These are phyloP conservation scores for Spilogale gracilis DNA, from an alignment of 2,113 vertebrate genomes.

Conservation along the genomic window DNA sequence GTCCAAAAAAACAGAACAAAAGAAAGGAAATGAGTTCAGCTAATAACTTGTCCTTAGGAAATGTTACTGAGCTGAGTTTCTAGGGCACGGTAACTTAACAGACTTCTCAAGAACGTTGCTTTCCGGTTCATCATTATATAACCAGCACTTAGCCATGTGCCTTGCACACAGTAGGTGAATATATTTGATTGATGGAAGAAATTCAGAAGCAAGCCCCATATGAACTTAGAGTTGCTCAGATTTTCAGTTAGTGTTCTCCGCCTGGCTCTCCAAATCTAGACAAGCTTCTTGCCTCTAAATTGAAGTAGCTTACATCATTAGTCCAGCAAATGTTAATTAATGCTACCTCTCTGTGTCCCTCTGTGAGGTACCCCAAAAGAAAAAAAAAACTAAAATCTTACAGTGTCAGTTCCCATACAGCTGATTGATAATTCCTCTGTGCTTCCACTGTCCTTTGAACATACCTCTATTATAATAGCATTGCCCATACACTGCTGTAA, in stretches of 20 bases:
- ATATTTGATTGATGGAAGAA: not conserved
- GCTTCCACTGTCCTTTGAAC: not conserved
- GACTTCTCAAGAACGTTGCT: not conserved
- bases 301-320: not conserved
- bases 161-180: not conserved
- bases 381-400: not conserved
- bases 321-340: not conserved
- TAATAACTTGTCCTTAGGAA: not conserved
- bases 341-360: not conserved
- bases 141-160: not conserved
- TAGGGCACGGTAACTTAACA: not conserved
- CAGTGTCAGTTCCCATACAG: not conserved
- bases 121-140: not conserved
- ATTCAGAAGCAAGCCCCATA: conserved; percentile 3
- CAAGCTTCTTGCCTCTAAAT: not conserved
- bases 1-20: not conserved
- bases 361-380: not conserved
- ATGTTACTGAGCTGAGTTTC: not conserved
- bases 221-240: not conserved
- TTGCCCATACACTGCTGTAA: not conserved
- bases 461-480: not conserved
- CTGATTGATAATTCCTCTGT: not conserved
- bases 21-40: not conserved
- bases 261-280: not conserved
- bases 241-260: conserved; percentile 39